Conservation (phyloP, 2,797 vertebrate species). For the Tadarida brasiliensis region DNA sequence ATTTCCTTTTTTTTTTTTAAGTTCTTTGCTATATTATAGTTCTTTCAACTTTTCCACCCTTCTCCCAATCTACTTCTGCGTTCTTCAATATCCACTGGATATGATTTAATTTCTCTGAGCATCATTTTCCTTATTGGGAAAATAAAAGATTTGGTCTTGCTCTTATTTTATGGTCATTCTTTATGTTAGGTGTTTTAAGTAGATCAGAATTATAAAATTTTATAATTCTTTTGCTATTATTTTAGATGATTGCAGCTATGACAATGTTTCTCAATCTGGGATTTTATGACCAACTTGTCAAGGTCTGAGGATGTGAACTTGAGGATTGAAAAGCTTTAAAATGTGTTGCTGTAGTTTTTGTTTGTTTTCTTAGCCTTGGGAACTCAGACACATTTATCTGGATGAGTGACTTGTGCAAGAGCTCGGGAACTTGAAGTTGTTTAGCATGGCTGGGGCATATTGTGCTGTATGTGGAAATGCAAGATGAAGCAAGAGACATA, state of each 20-base stretch:
- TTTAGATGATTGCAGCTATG: background rate
- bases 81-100: background rate
- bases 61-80: background rate
- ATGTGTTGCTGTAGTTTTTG: background rate
- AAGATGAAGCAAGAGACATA: background rate
- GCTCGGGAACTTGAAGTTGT: background rate
- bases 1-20: background rate
- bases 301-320: background rate
- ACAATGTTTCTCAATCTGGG: background rate
- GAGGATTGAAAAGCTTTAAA: background rate
- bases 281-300: background rate
- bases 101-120: background rate
- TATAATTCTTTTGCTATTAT: background rate
- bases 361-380: background rate
- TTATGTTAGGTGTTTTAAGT: background rate
- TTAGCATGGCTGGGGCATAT: background rate
- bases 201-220: background rate
- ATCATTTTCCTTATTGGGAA: background rate
- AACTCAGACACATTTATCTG: background rate
- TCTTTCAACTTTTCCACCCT: background rate
- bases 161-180: conserved; percentile 9
- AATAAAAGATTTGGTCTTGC: background rate
- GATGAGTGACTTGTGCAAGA: background rate
- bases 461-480: background rate
- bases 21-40: background rate